phyloP scores from a whole-genome alignment of 2,113 vertebrate species.

The Hyla sarda region DNA sequence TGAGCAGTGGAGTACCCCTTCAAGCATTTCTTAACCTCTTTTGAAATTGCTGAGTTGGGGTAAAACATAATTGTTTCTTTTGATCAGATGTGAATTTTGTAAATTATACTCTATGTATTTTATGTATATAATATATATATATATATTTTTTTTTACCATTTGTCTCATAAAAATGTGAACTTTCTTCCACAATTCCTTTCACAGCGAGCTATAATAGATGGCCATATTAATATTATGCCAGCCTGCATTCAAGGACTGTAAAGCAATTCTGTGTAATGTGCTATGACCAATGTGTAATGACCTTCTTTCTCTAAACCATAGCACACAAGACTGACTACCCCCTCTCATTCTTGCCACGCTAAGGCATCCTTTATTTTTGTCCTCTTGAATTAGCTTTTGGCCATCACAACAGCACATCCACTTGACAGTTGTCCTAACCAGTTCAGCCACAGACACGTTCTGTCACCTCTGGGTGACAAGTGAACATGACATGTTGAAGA shows the following conservation, averaged over 20 bases:
- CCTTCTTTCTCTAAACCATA: constrained; percentile 40
- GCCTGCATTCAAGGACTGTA: constrained; percentile 30
- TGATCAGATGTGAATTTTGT: background rate
- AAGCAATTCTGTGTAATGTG: constrained; percentile 6
- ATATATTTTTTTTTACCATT: background rate
- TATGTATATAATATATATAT: background rate
- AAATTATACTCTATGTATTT: background rate
- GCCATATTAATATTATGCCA: constrained; percentile 28
- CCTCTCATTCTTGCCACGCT: constrained; percentile 6
- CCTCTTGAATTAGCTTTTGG: constrained; percentile 40
- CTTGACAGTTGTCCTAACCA: constrained; percentile 58
- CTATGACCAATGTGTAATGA: constrained; percentile 51
- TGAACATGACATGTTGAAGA: constrained; percentile 56
- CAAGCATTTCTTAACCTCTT: too few relatives aligned
- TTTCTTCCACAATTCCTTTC: background rate
- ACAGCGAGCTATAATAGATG: background rate
- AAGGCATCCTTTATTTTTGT: constrained; percentile 46
- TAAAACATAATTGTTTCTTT: too few relatives aligned
- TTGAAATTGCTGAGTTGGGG: too few relatives aligned
- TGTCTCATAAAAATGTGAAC: background rate
- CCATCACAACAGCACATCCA: constrained; percentile 48
- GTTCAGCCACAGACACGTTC: constrained; percentile 56
- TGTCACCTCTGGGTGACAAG: constrained; percentile 57
- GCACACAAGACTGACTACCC: background rate
- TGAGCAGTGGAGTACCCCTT: too few relatives aligned